Conservation (phyloP, 2,797 vertebrate species). For the Parauchenoglanis ngamensis region DNA sequence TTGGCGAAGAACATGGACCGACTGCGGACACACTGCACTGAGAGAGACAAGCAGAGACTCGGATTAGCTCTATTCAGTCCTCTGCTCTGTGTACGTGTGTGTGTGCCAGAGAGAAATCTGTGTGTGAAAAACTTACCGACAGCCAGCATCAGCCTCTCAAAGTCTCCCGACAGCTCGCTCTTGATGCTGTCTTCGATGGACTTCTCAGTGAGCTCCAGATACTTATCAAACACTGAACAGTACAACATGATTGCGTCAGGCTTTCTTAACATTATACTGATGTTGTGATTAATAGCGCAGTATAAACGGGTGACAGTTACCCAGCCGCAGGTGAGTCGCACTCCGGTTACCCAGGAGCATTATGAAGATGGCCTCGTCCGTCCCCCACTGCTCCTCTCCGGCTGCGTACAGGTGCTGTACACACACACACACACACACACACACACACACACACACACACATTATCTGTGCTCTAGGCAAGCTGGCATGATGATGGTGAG, state of each 20-base stretch:
- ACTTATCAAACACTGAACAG: slow-evolving; percentile 89
- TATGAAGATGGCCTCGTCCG: slow-evolving; percentile 94
- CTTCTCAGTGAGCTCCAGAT: slow-evolving; percentile 85
- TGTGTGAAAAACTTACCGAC: slow-evolving; percentile 80
- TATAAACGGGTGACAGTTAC: slow-evolving; percentile 67
- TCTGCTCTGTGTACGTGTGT: neutral
- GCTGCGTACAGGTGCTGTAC: slow-evolving; percentile 87
- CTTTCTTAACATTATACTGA: no score
- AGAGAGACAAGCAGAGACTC: slow-evolving; percentile 23
- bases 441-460: neutral
- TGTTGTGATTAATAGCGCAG: neutral
- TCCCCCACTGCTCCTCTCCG: slow-evolving; percentile 93
- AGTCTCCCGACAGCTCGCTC: slow-evolving; percentile 91
- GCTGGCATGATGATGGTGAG: neutral
- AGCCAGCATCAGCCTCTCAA: slow-evolving; percentile 93
- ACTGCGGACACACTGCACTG: slow-evolving; percentile 90
- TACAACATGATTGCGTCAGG: neutral
- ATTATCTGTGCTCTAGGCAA: neutral
- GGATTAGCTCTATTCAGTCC: neutral
- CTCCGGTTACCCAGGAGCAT: slow-evolving; percentile 93
- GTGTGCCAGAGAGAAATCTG: neutral
- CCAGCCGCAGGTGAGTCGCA: slow-evolving; percentile 86
- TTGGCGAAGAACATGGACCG: slow-evolving; percentile 89
- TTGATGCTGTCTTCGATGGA: slow-evolving; percentile 91
- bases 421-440: neutral